Percentiles rank a stretch among this genome's conserved stretches.
phyloP scores from a whole-genome alignment of 1,140 invertebrate species.

The Coboldia fuscipes region DNA sequence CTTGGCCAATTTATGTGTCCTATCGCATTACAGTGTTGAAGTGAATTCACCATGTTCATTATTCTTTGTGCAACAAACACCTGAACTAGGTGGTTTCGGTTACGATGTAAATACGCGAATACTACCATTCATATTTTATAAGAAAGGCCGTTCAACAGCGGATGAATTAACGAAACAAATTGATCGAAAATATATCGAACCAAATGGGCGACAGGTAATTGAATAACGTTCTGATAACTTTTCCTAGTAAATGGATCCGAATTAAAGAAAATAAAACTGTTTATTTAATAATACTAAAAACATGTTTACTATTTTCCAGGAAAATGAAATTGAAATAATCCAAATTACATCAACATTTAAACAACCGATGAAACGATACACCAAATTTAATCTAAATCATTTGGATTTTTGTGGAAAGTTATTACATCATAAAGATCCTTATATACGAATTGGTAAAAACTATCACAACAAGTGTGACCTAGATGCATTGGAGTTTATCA shows the following conservation, averaged over 20 bases:
- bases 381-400: conserved; percentile 9
- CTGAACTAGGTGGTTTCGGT: conserved; percentile 15
- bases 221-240: neutral
- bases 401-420: conserved; percentile 22
- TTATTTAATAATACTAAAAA: neutral
- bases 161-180: conserved; percentile 22
- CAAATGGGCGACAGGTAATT: neutral
- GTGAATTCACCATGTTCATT: conserved; percentile 27
- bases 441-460: conserved; percentile 30
- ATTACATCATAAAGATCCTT: neutral
- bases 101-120: conserved; percentile 23
- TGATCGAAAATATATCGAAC: conserved; percentile 10
- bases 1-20: conserved; percentile 43
- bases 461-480: conserved; percentile 27
- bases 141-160: conserved; percentile 26
- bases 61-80: conserved; percentile 23
- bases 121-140: conserved; percentile 24
- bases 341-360: neutral
- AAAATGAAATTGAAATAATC: neutral
- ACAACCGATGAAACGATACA: neutral
- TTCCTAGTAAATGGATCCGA: neutral
- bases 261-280: neutral
- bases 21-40: conserved; percentile 27
- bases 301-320: neutral
- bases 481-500: conserved; percentile 26